phyloP scores from a whole-genome alignment of 2,888 invertebrate species.

The Ischnus inquisitorius region DNA sequence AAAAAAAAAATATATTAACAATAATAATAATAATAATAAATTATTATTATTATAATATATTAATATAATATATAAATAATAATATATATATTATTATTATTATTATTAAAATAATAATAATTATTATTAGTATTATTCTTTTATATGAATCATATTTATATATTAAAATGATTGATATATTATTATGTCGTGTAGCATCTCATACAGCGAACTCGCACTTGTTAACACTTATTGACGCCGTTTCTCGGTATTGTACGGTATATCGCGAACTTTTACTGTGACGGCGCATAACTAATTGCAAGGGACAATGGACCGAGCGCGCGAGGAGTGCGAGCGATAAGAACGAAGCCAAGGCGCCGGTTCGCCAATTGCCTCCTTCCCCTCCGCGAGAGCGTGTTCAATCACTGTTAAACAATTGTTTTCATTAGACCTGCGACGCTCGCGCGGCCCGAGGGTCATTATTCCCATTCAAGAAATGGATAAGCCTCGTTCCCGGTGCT shows the following conservation, averaged over 20 bases:
- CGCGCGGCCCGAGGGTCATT: constrained; percentile 51
- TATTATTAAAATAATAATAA: too few relatives aligned
- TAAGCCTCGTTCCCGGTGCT: constrained; percentile 27
- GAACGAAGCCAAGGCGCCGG: constrained; percentile 52
- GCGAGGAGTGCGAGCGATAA: constrained; percentile 50
- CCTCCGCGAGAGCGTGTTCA: constrained; percentile 38
- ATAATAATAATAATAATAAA: too few relatives aligned
- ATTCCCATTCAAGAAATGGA: constrained; percentile 59
- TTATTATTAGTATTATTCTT: too few relatives aligned
- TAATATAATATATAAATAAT: too few relatives aligned
- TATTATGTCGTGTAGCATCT: too few relatives aligned
- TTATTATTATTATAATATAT: too few relatives aligned
- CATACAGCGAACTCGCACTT: background rate
- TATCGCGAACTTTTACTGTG: background rate
- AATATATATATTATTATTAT: too few relatives aligned
- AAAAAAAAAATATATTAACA: too few relatives aligned
- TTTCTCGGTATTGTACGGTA: background rate
- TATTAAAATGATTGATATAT: too few relatives aligned
- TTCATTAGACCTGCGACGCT: constrained; percentile 55
- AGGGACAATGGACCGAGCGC: constrained; percentile 62
- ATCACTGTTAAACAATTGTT: constrained; percentile 68
- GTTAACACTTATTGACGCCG: constrained; percentile 1
- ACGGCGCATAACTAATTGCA: constrained; percentile 57
- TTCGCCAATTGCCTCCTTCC: constrained; percentile 5
- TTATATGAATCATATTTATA: too few relatives aligned